A percentile compares a stretch with the other conserved stretches of the same genome.
These are phyloP conservation scores for Mugil cephalus DNA, from an alignment of 2,113 vertebrate species.

Conservation along the genomic window DNA sequence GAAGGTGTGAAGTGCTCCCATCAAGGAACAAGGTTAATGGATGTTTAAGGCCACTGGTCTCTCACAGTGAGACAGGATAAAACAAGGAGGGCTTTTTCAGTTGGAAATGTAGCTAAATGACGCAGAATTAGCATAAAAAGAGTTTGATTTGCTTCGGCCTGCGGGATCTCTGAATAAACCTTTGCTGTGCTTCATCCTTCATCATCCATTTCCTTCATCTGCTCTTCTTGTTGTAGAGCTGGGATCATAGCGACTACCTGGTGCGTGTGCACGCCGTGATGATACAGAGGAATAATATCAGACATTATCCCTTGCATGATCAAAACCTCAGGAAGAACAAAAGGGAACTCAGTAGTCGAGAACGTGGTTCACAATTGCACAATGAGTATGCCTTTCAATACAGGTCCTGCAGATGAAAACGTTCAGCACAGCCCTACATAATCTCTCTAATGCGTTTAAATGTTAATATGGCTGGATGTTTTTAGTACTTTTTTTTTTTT, in stretches of 20 bases:
- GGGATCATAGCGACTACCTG: neutral
- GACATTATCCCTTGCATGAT: too few species aligned
- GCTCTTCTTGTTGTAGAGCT: neutral
- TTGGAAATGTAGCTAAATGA: conserved; percentile 70
- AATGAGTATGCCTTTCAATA: too few species aligned
- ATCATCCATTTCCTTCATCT: conserved; percentile 17
- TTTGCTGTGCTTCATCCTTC: conserved; percentile 45
- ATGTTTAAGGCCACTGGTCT: conserved; percentile 40
- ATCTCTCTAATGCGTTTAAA: too few species aligned
- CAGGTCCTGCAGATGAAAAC: too few species aligned
- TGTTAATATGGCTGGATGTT: too few species aligned
- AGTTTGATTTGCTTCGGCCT: conserved; percentile 32
- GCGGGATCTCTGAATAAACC: conserved; percentile 46
- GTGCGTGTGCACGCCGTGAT: neutral
- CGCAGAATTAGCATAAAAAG: conserved; percentile 67
- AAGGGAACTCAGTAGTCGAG: too few species aligned
- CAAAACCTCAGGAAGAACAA: neutral
- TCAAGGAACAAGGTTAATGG: conserved; percentile 58
- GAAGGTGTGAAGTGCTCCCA: conserved; percentile 70
- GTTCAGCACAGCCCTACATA: too few species aligned
- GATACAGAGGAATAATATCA: too few species aligned
- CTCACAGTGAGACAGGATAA: conserved; percentile 57
- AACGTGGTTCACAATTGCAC: too few species aligned
- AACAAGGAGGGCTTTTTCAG: conserved; percentile 66
- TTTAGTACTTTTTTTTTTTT: too few species aligned